Evolutionary conservation across 2,113 vertebrate genomes (phyloP).

Genomic region (Chitala chitala): DNA sequence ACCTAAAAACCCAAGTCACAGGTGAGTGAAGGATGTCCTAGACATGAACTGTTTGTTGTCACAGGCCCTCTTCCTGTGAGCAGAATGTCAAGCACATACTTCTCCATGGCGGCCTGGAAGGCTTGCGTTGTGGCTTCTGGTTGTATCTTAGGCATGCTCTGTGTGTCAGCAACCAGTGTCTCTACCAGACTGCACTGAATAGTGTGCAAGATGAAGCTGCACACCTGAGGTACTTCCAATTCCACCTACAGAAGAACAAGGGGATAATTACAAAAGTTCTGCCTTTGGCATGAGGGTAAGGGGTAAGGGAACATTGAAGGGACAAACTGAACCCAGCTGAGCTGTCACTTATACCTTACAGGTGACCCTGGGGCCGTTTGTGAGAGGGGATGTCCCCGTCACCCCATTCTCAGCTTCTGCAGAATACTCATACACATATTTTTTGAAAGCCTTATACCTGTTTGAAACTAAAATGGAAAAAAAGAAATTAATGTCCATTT

Average conservation of each 20-base stretch:
- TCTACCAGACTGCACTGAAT: constrained; percentile 77
- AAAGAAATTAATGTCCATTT: neutral
- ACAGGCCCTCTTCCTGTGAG: constrained; percentile 14
- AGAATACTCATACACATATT: constrained; percentile 76
- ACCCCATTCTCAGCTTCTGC: constrained; percentile 71
- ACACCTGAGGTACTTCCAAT: constrained; percentile 81
- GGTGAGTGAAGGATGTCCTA: neutral
- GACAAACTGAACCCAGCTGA: too few species aligned
- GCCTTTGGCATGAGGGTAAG: neutral
- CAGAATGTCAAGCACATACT: constrained; percentile 49
- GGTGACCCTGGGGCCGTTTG: constrained; percentile 69
- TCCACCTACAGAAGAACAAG: constrained; percentile 64
- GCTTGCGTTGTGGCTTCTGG: constrained; percentile 63
- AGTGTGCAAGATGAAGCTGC: constrained; percentile 72
- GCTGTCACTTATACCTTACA: constrained; percentile 66
- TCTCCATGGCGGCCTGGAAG: constrained; percentile 77
- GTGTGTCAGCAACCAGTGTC: constrained; percentile 46
- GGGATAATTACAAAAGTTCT: too few species aligned
- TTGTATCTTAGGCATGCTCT: constrained; percentile 57
- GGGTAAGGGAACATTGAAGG: neutral
- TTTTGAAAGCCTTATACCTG: constrained; percentile 74
- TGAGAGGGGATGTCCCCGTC: constrained; percentile 61
- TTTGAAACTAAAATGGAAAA: constrained; percentile 65
- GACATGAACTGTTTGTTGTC: neutral
- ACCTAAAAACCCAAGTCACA: neutral